Conservation (phyloP, 2,113 vertebrate genomes). For the Embiotoca jacksoni region DNA sequence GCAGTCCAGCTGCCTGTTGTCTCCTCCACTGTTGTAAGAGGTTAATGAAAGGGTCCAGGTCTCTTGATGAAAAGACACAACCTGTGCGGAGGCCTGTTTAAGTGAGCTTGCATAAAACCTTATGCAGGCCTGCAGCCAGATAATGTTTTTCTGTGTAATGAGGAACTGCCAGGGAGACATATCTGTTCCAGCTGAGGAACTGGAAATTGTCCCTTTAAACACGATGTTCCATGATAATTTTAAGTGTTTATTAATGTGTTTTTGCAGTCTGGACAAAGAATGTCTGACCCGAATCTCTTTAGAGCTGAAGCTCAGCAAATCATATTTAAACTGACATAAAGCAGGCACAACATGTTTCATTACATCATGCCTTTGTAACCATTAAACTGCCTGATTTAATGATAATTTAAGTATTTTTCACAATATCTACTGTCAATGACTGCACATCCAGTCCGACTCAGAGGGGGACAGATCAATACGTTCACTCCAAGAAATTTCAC, state of each 20-base stretch:
- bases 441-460: constrained; percentile 38
- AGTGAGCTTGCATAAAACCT: constrained; percentile 40
- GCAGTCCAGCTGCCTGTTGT: constrained; percentile 66
- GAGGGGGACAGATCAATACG: constrained; percentile 60
- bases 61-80: constrained; percentile 70
- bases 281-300: not conserved
- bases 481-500: constrained; percentile 68
- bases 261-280: constrained; percentile 12
- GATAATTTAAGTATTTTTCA: not conserved
- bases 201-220: constrained; percentile 28
- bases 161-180: constrained; percentile 46
- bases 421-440: constrained; percentile 6
- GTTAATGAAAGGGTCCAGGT: constrained; percentile 70
- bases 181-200: constrained; percentile 54
- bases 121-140: constrained; percentile 38
- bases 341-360: not conserved
- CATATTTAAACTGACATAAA: not conserved
- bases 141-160: constrained; percentile 32
- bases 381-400: constrained; percentile 14
- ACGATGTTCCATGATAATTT: not conserved
- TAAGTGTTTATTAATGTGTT: constrained; percentile 24
- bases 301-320: constrained; percentile 17
- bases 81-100: constrained; percentile 44
- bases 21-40: constrained; percentile 61
- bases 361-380: not conserved